phyloP scores from a whole-genome alignment of 2,113 vertebrate species.

The Passer domesticus region DNA sequence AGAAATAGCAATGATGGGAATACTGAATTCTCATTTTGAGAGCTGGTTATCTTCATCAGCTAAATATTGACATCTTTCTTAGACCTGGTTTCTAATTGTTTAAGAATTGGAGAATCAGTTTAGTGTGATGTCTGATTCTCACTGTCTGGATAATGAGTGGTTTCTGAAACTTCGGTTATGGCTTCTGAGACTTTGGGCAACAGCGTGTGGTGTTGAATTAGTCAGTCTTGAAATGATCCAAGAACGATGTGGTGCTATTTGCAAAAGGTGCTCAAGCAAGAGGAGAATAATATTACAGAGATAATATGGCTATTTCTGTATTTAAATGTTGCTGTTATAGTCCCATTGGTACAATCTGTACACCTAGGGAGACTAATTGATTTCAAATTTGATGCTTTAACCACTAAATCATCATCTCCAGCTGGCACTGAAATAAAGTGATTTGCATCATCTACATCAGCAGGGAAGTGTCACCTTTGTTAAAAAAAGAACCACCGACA shows the following conservation, averaged over 20 bases:
- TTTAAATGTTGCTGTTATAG: conserved; percentile 11
- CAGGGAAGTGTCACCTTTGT: conserved; percentile 56
- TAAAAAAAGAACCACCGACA: conserved; percentile 65
- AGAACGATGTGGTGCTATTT: not conserved
- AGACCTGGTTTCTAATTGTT: not conserved
- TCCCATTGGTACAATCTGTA: not conserved
- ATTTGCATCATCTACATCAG: conserved; percentile 63
- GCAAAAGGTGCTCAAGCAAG: not conserved
- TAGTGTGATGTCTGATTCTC: not conserved
- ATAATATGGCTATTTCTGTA: not conserved
- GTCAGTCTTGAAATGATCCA: not conserved
- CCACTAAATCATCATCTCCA: conserved; percentile 35
- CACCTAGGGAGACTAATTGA: not conserved
- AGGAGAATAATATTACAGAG: not conserved
- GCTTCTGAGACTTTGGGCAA: not conserved
- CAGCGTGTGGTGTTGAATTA: not conserved
- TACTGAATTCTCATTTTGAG: not conserved
- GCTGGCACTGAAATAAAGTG: conserved; percentile 42
- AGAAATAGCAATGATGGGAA: not conserved
- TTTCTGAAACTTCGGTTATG: not conserved
- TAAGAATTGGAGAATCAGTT: not conserved
- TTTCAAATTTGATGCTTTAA: conserved; percentile 41
- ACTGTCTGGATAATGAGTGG: not conserved
- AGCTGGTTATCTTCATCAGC: not conserved
- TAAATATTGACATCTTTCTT: not conserved